These are phyloP conservation scores for Leiothrix lutea DNA, from an alignment of 2,113 vertebrate genomes.

Conservation along the genomic window DNA sequence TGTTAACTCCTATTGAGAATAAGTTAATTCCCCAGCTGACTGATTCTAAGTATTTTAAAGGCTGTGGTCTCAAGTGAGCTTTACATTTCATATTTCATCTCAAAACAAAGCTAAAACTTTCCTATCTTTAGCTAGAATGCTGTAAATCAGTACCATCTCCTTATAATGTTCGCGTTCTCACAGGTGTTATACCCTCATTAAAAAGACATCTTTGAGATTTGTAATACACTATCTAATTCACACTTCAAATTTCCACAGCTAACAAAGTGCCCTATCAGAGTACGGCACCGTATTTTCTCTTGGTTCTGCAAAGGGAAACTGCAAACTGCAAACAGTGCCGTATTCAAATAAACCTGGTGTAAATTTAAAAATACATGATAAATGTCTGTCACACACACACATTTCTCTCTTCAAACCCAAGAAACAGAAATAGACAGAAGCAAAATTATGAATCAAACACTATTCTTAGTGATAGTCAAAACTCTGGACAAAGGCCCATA, in stretches of 20 bases:
- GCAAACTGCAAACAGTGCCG: background rate
- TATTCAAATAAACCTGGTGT: background rate
- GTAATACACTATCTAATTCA: background rate
- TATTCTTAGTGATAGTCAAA: background rate
- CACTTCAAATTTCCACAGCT: background rate
- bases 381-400: background rate
- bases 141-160: background rate
- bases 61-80: background rate
- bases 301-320: conserved; percentile 17
- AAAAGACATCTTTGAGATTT: background rate
- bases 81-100: conserved; percentile 22
- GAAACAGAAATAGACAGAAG: background rate
- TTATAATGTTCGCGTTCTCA: background rate
- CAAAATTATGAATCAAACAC: background rate
- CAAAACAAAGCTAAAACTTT: conserved; percentile 49
- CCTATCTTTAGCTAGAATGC: background rate
- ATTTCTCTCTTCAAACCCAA: background rate
- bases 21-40: background rate
- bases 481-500: background rate
- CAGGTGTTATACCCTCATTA: background rate
- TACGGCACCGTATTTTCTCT: background rate
- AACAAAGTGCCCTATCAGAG: background rate
- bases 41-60: conserved; percentile 3
- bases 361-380: background rate
- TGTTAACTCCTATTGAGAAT: background rate